These are phyloP conservation scores for Sorex araneus DNA, from an alignment of 2,113 vertebrate species.

Conservation along the genomic window DNA sequence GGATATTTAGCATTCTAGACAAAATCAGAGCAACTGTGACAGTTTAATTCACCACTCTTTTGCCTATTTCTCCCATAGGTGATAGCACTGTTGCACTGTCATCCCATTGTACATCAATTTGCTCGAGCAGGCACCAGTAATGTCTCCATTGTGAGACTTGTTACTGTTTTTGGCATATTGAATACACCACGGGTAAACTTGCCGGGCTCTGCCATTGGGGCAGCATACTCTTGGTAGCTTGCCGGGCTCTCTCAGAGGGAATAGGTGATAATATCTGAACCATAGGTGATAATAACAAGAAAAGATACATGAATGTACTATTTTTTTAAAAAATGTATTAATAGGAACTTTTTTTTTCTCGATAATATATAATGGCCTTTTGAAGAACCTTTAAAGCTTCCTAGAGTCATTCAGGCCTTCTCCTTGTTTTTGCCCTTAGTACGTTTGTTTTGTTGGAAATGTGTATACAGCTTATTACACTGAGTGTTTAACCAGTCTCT, in stretches of 20 bases:
- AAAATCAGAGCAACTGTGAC: neutral
- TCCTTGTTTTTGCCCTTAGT: constrained; percentile 54
- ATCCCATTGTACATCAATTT: too few relatives aligned
- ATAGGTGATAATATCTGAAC: too few relatives aligned
- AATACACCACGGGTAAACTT: too few relatives aligned
- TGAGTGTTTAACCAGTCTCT: constrained; percentile 42
- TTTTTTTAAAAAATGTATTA: neutral
- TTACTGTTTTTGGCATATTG: too few relatives aligned
- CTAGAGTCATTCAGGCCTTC: neutral
- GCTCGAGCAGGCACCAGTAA: too few relatives aligned
- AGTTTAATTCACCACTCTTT: neutral
- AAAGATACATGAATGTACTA: neutral
- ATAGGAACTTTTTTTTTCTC: neutral
- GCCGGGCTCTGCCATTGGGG: too few relatives aligned
- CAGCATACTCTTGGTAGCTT: too few relatives aligned
- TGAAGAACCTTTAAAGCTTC: neutral
- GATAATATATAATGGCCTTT: neutral
- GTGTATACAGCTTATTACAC: constrained; percentile 54
- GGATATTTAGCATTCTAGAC: neutral
- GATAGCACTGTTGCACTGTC: too few relatives aligned
- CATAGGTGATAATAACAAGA: constrained; percentile 3
- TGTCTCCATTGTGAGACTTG: too few relatives aligned
- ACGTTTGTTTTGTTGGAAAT: constrained; percentile 51
- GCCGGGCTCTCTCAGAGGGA: too few relatives aligned
- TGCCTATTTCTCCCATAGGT: neutral